Evolutionary conservation across 2,888 invertebrate genomes (phyloP).

Genomic region (Heliconius ismenius): DNA sequence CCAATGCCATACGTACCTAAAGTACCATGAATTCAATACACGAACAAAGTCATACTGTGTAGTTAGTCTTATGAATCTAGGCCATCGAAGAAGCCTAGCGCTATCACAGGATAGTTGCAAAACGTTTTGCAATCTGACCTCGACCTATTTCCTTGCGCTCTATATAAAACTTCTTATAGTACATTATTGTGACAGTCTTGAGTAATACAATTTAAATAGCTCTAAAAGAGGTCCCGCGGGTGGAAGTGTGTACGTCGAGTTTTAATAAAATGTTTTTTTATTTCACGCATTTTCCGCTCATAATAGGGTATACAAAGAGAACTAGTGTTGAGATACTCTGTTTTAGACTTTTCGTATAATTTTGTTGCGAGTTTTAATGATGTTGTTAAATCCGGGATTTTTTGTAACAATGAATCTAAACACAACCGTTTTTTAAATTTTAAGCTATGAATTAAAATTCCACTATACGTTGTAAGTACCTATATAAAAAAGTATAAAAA

Average conservation of each 20-base stretch:
- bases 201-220: constrained; percentile 6
- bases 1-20: too few relatives aligned
- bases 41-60: background rate
- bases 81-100: constrained; percentile 14
- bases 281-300: too few relatives aligned
- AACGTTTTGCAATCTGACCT: constrained; percentile 29
- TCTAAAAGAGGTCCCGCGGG: background rate
- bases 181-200: background rate
- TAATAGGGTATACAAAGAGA: too few relatives aligned
- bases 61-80: background rate
- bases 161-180: constrained; percentile 13
- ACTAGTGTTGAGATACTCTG: too few relatives aligned
- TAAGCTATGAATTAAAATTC: too few relatives aligned
- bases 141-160: constrained; percentile 28
- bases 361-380: too few relatives aligned
- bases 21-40: background rate
- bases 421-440: too few relatives aligned
- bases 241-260: background rate
- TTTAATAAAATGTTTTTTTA: background rate
- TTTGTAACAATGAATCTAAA: too few relatives aligned
- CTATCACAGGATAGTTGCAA: constrained; percentile 13
- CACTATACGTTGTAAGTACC: too few relatives aligned
- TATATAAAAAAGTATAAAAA: too few relatives aligned
- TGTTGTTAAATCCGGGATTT: too few relatives aligned
- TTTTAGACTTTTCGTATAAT: too few relatives aligned